Evolutionary conservation across 2,113 vertebrate genomes (phyloP).

Genomic region (Lanius ludovicianus): DNA sequence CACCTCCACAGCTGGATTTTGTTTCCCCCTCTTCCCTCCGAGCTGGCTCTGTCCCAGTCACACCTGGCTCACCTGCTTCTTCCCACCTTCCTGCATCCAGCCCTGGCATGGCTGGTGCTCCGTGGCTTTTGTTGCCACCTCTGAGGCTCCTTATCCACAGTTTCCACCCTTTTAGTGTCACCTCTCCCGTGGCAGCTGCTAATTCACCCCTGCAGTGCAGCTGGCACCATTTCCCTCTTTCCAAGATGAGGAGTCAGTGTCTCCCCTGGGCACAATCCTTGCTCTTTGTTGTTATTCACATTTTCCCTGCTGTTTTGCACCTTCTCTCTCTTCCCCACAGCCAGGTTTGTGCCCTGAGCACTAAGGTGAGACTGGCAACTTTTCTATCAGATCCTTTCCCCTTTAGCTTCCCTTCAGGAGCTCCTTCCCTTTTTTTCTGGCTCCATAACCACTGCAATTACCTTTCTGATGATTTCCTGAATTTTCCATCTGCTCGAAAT

Average conservation of each 20-base stretch:
- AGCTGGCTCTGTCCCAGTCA: not conserved
- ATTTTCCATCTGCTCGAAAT: constrained; percentile 56
- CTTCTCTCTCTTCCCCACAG: not conserved
- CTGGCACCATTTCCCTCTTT: not conserved
- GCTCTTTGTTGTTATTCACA: not conserved
- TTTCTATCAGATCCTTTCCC: constrained; percentile 3
- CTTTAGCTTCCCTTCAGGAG: constrained; percentile 45
- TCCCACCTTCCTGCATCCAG: not conserved
- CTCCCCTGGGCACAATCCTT: not conserved
- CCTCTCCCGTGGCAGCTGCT: not conserved
- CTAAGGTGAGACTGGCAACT: not conserved
- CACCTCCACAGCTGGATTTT: not conserved
- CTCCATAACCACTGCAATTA: constrained; percentile 44
- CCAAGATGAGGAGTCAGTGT: not conserved
- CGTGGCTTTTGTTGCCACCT: not conserved
- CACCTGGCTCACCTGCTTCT: not conserved
- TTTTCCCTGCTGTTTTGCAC: not conserved
- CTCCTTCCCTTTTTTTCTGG: constrained; percentile 20
- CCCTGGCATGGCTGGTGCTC: accelerated
- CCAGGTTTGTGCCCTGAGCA: constrained; percentile 11
- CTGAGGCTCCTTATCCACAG: not conserved
- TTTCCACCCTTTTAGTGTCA: not conserved
- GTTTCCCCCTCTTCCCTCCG: not conserved
- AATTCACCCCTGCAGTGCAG: not conserved
- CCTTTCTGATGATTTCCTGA: constrained; percentile 48